Percentiles rank a stretch among this genome's conserved stretches.
phyloP scores from a whole-genome alignment of 2,888 invertebrate genomes.

The Trachelus tabidus region DNA sequence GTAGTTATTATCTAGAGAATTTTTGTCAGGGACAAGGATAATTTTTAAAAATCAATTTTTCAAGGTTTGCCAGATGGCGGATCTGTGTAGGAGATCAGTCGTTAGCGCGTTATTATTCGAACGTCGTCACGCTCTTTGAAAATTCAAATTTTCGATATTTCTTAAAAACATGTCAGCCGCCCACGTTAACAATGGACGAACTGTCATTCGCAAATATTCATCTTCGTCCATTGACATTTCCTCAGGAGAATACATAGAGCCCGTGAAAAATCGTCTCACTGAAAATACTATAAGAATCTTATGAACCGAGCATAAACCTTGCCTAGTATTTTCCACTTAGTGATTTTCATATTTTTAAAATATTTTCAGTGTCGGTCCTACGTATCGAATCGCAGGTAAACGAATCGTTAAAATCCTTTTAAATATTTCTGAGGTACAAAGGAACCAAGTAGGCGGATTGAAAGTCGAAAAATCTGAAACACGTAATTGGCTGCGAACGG shows the following conservation, averaged over 20 bases:
- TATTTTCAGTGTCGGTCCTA: constrained; percentile 16
- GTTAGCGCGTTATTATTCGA: constrained; percentile 51
- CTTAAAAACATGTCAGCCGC: constrained; percentile 5
- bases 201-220: constrained; percentile 15
- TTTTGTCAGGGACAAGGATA: background rate
- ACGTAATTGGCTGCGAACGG: background rate
- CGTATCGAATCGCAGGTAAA: background rate
- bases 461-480: background rate
- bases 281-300: background rate
- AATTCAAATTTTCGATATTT: constrained; percentile 44
- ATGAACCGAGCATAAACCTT: background rate
- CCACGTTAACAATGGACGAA: background rate
- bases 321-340: background rate
- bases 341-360: constrained; percentile 27
- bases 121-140: constrained; percentile 51
- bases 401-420: background rate
- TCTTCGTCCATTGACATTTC: constrained; percentile 5
- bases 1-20: background rate
- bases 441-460: background rate
- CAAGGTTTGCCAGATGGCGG: background rate
- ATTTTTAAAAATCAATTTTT: background rate
- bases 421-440: background rate
- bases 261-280: background rate
- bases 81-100: constrained; percentile 23
- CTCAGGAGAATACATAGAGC: background rate